Percentiles rank a stretch among this genome's conserved stretches.
Evolutionary conservation across 2,113 vertebrate species (phyloP).

Genomic region (Nibea coibor): DNA sequence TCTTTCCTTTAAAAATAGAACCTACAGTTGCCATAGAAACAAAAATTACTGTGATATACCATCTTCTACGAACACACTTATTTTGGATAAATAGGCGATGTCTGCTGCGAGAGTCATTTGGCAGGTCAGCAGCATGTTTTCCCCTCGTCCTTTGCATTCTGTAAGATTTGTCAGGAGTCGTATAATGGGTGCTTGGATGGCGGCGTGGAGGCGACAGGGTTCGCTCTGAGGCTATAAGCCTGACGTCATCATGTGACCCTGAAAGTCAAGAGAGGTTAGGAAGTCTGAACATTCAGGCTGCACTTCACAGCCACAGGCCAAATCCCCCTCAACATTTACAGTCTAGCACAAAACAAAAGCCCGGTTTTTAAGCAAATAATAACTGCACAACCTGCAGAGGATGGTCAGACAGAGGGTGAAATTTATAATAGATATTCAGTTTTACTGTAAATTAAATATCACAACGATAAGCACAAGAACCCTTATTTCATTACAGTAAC

Average conservation of each 20-base stretch:
- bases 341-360: conserved; percentile 8
- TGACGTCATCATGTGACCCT: conserved; percentile 74
- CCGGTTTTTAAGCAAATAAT: not conserved
- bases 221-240: conserved; percentile 40
- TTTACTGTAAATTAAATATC: not conserved
- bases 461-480: not conserved
- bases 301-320: conserved; percentile 44
- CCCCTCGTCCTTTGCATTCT: not conserved
- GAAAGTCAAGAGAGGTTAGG: conserved; percentile 59
- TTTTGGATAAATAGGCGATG: conserved; percentile 26
- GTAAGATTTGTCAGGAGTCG: conserved; percentile 19
- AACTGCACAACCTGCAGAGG: not conserved
- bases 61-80: conserved; percentile 20
- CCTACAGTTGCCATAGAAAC: conserved; percentile 71
- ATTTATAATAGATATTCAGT: not conserved
- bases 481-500: conserved; percentile 6
- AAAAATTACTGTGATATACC: conserved; percentile 12
- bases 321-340: conserved; percentile 16
- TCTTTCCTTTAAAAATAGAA: conserved; percentile 53
- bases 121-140: conserved; percentile 25
- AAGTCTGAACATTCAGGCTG: conserved; percentile 37
- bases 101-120: not conserved
- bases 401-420: not conserved
- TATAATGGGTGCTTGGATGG: conserved; percentile 14
- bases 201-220: conserved; percentile 10